Evolutionary conservation across 2,113 vertebrate species (phyloP).

Genomic region (Podocnemis expansa): DNA sequence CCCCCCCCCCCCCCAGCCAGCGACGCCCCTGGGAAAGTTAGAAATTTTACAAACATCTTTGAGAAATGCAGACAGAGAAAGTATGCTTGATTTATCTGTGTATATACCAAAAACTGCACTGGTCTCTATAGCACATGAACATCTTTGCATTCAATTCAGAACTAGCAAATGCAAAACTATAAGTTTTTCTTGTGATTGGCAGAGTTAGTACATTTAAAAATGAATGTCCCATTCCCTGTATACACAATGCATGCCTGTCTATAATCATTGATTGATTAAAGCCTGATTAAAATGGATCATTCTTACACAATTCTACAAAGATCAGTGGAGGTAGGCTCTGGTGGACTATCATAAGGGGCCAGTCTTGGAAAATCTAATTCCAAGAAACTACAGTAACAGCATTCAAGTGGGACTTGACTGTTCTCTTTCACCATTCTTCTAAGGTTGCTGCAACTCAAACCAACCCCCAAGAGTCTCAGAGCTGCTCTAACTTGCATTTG

Average conservation of each 20-base stretch:
- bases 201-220: neutral
- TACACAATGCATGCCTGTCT: neutral
- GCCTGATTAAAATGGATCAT: neutral
- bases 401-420: neutral
- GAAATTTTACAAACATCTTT: constrained; percentile 20
- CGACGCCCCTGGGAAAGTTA: neutral
- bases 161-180: neutral
- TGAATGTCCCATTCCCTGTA: neutral
- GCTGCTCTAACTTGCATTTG: neutral
- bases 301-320: neutral
- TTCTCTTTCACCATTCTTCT: neutral
- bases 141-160: neutral
- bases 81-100: neutral
- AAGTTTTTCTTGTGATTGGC: neutral
- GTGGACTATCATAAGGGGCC: neutral
- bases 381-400: neutral
- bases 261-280: neutral
- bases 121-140: neutral
- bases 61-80: neutral
- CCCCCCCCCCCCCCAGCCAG: too few relatives aligned
- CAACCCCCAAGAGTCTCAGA: neutral
- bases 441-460: neutral
- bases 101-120: neutral
- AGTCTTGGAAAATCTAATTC: neutral
- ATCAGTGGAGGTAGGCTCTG: neutral